phyloP scores from a whole-genome alignment of 2,797 vertebrate species.

The Danio jaintianensis region DNA sequence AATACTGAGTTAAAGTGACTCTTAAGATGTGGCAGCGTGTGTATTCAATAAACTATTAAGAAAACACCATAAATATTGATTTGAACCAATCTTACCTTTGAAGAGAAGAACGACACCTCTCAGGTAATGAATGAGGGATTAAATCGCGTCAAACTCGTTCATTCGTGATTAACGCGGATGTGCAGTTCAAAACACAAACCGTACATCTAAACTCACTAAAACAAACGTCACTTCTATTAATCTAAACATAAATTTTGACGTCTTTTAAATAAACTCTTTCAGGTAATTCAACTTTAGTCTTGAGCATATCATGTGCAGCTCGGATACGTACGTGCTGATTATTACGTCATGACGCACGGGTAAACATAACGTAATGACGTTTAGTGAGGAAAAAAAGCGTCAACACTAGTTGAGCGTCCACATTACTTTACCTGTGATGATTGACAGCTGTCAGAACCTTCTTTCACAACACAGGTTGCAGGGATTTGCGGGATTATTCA shows the following conservation, averaged over 20 bases:
- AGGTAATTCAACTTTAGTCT: neutral
- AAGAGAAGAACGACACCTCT: neutral
- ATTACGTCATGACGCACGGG: conserved; percentile 19
- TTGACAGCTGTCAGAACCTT: conserved; percentile 14
- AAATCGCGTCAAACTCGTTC: neutral
- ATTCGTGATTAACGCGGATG: neutral
- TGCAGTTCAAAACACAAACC: neutral
- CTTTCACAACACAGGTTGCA: no score
- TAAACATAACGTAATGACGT: neutral
- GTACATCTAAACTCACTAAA: neutral
- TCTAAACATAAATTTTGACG: neutral
- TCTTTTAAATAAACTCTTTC: neutral
- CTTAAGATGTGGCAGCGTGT: neutral
- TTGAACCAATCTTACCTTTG: conserved; percentile 7
- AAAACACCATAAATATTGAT: neutral
- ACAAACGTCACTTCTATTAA: neutral
- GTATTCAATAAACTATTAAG: neutral
- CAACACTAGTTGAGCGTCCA: neutral
- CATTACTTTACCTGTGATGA: neutral
- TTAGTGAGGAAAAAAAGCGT: neutral
- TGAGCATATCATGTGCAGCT: neutral
- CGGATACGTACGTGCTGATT: neutral
- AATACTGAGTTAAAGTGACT: neutral
- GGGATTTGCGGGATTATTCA: neutral
- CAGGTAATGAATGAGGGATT: neutral